These are phyloP conservation scores for Pseudorhombus dupliciocellatus DNA, from an alignment of 2,113 vertebrate genomes.

Conservation along the genomic window DNA sequence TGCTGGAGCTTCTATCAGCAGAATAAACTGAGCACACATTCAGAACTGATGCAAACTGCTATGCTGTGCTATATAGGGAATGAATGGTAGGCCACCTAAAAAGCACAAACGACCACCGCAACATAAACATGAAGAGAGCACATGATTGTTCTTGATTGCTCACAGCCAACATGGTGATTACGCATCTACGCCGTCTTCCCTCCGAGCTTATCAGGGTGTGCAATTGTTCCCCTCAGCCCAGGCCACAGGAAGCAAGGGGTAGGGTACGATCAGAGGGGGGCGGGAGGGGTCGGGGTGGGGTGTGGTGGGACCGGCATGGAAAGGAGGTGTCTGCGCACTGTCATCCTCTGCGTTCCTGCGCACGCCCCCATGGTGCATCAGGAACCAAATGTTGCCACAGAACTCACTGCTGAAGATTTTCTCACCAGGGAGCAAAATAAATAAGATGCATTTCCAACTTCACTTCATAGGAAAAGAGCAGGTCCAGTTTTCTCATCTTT, in stretches of 20 bases:
- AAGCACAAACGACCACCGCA: slow-evolving; percentile 21
- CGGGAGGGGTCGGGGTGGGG: background rate
- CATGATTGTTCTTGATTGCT: slow-evolving; percentile 77
- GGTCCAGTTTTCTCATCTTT: no score
- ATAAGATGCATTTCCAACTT: no score
- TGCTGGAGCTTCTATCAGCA: background rate
- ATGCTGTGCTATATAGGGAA: slow-evolving; percentile 21
- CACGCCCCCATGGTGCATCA: background rate
- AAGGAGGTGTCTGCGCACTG: slow-evolving; percentile 5
- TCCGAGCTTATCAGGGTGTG: slow-evolving; percentile 73
- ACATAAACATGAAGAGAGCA: slow-evolving; percentile 65
- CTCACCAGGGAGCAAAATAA: no score
- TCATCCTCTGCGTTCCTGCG: slow-evolving; percentile 24
- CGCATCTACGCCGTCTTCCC: slow-evolving; percentile 57
- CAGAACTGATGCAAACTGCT: background rate
- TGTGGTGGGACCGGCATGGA: slow-evolving; percentile 1
- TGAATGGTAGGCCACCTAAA: slow-evolving; percentile 18
- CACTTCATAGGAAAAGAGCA: no score
- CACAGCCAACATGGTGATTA: slow-evolving; percentile 70
- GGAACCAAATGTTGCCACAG: slow-evolving; percentile 3
- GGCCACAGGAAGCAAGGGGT: slow-evolving; percentile 70
- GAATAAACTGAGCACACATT: background rate
- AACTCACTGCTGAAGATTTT: background rate
- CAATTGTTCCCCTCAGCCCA: slow-evolving; percentile 63
- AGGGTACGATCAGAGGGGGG: slow-evolving; percentile 28